Conservation (phyloP, 2,797 vertebrate genomes). For the Aythya fuligula region DNA sequence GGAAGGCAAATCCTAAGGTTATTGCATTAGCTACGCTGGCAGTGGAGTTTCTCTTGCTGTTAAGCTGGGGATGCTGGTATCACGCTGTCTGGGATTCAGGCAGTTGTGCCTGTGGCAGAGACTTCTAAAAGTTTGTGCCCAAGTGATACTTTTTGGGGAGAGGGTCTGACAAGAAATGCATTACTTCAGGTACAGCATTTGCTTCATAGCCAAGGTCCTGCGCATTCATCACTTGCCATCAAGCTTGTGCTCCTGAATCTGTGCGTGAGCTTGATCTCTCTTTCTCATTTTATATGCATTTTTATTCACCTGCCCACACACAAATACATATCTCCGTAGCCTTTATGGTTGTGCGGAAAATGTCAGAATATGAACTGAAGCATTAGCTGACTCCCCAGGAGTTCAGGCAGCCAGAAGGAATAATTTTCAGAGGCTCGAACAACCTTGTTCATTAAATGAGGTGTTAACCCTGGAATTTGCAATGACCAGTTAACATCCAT, state of each 20-base stretch:
- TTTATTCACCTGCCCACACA: constrained; percentile 27
- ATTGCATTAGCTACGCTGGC: constrained; percentile 2
- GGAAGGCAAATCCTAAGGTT: background rate
- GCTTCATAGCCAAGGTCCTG: constrained; percentile 5
- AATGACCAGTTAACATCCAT: constrained; percentile 34
- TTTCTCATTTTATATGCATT: background rate
- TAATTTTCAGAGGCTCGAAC: constrained; percentile 30
- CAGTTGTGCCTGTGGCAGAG: background rate
- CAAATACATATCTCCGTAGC: background rate
- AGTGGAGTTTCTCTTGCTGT: background rate
- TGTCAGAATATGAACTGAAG: constrained; percentile 37
- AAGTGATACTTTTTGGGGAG: background rate
- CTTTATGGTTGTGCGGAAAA: constrained; percentile 17
- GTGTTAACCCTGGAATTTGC: constrained; percentile 43
- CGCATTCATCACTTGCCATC: background rate
- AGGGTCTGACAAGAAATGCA: background rate
- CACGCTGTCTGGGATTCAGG: background rate
- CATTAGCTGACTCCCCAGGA: constrained; percentile 30
- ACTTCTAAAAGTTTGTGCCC: background rate
- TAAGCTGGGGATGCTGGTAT: constrained; percentile 1
- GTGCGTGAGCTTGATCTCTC: background rate
- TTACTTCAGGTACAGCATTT: background rate
- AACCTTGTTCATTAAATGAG: constrained; percentile 30
- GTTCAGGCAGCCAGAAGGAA: constrained; percentile 9
- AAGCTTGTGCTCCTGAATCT: background rate